Evolutionary conservation across 2,113 vertebrate species (phyloP).

Genomic region (Pyrgilauda ruficollis): DNA sequence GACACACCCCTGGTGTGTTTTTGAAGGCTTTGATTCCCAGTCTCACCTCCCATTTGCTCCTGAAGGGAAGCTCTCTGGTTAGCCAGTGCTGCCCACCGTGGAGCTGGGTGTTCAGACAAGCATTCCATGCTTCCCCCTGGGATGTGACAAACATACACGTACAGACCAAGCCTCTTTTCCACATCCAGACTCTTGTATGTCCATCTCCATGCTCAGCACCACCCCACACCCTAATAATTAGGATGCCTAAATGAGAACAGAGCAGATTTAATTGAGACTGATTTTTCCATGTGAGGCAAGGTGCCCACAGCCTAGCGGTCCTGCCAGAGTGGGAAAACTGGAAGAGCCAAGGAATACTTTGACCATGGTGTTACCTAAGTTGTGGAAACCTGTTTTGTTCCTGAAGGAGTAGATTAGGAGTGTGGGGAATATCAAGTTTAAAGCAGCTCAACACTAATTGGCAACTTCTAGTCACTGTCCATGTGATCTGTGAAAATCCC

Average conservation of each 20-base stretch:
- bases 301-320: accelerated
- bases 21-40: neutral
- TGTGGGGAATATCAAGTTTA: neutral
- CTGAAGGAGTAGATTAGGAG: neutral
- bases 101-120: neutral
- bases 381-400: neutral
- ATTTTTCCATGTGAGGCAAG: neutral
- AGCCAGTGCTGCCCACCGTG: accelerated
- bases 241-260: neutral
- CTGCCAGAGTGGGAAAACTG: neutral
- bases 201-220: neutral
- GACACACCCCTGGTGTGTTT: neutral
- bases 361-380: neutral
- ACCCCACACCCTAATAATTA: no score
- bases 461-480: neutral
- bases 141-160: accelerated
- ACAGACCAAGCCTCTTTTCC: neutral
- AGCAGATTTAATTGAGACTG: neutral
- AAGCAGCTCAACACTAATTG: neutral
- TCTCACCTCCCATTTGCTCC: neutral
- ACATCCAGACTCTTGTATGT: neutral
- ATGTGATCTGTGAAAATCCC: neutral
- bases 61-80: neutral
- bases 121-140: neutral
- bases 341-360: neutral